phyloP scores from a whole-genome alignment of 1,140 invertebrate species.

The Solenopsis fugax region DNA sequence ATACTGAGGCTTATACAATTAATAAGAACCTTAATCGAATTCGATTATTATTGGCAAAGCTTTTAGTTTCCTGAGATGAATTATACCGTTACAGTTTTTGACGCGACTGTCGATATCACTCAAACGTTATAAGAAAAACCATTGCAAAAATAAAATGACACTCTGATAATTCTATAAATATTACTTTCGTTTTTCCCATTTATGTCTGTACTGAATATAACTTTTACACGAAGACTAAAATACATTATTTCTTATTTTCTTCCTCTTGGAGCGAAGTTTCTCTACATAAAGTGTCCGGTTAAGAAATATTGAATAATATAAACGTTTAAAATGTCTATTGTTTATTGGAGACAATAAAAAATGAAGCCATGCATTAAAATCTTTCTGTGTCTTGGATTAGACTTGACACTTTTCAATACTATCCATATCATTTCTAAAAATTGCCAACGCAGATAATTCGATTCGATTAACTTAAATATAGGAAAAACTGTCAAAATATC shows the following conservation, averaged over 20 bases:
- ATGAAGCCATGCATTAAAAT: not conserved
- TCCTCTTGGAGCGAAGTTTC: not conserved
- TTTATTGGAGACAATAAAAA: not conserved
- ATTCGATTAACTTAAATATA: not conserved
- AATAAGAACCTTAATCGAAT: slow-evolving; percentile 3
- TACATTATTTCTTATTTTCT: not conserved
- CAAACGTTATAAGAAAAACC: not conserved
- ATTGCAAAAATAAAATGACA: not conserved
- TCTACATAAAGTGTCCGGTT: not conserved
- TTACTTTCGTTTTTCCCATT: not conserved
- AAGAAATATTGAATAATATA: not conserved
- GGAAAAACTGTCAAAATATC: not conserved
- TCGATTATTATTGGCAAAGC: not conserved
- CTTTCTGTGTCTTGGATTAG: not conserved
- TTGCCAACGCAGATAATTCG: not conserved
- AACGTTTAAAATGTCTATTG: not conserved
- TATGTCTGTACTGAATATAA: not conserved
- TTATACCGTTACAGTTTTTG: slow-evolving; percentile 21
- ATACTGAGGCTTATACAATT: not conserved
- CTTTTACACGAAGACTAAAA: not conserved
- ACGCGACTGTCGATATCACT: not conserved
- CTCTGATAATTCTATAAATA: not conserved
- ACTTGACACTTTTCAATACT: not conserved
- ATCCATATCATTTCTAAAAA: not conserved
- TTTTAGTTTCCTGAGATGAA: slow-evolving; percentile 5